Conservation (phyloP, 2,888 invertebrate species). For the Thera britannica region DNA sequence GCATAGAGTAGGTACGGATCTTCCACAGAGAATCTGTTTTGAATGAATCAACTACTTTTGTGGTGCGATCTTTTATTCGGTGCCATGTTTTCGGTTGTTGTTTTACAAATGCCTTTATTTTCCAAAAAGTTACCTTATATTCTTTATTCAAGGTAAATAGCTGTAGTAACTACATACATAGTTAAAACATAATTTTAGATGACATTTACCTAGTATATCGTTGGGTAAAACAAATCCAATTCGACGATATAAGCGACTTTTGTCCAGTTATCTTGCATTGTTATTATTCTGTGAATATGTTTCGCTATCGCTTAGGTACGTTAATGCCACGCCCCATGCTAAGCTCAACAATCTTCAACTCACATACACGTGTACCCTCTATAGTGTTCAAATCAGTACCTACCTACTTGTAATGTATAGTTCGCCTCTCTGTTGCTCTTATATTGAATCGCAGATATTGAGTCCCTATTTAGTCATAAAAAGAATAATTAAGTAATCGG, state of each 20-base stretch:
- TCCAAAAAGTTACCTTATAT: constrained; percentile 71
- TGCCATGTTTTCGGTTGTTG: constrained; percentile 82
- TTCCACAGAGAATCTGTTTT: constrained; percentile 52
- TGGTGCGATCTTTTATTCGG: constrained; percentile 76
- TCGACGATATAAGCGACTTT: constrained; percentile 35
- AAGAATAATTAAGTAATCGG: constrained; percentile 51
- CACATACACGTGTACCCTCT: constrained; percentile 8
- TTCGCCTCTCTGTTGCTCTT: constrained; percentile 31
- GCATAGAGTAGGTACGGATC: constrained; percentile 43
- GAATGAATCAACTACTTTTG: constrained; percentile 51
- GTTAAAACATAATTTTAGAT: constrained; percentile 42
- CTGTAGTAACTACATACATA: constrained; percentile 44
- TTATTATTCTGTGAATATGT: constrained; percentile 26
- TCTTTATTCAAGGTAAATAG: constrained; percentile 52
- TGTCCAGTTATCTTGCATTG: constrained; percentile 34
- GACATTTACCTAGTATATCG: constrained; percentile 40
- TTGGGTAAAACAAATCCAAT: constrained; percentile 27
- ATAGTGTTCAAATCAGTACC: constrained; percentile 20
- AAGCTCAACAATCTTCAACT: constrained; percentile 18
- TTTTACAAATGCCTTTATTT: constrained; percentile 70
- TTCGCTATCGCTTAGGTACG: constrained; percentile 27
- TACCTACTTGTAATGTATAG: constrained; percentile 25
- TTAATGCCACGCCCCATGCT: neutral
- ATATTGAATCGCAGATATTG: constrained; percentile 27
- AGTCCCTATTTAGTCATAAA: constrained; percentile 40